Base-by-base conservation (phyloP, 1,140 invertebrate genomes). In the Bombus picipes region DNA sequence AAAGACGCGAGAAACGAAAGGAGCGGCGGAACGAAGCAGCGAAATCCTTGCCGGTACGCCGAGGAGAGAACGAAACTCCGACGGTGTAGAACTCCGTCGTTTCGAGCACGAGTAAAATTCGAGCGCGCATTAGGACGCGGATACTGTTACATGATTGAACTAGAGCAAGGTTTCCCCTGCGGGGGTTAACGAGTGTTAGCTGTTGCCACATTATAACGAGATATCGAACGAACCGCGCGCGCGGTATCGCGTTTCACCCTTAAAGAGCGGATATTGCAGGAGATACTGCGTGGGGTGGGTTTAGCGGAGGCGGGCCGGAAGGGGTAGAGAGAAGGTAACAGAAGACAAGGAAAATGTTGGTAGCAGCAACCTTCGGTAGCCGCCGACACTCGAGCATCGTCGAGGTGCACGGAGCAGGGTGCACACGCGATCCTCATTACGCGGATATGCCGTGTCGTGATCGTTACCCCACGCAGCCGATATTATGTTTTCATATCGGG, bases 201-300 rank as follows among this genome's bases (percentile, higher is more conserved):
- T 70, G 70, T 77, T 80, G 76, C 87, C 90, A 87, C 87, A 93
- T 94, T 93, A 94, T 92, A 93, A 93, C 92, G 92, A 92, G 92
- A 89, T 92, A 93, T 93, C 91, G 92, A 92, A 91, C 90, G 87
- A 89, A 88, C 88, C 70, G 85, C 59, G 84, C 83, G 85, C 47
- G 73, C 79, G 80, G 73, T 94, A 94, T 94, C 92, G 90, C 87
- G 91, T 94, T 94, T 93, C 94, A 91, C 91, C 92, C 93, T 94
- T 92, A 91, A 93, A 94, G 84, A 91, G 88, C 83, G 87, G 78
- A 90, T 90, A 87, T 90, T 87, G 82, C 89, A 84, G 77, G 85
- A 86, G 86, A 83, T 80, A 71, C 47, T 0, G 47, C 73, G n/a
- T 18, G 34, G 87, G 70, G 41, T 13, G n/a, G 65, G 41, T 39